These are phyloP conservation scores for Esox niger DNA, from an alignment of 2,113 vertebrate species.

Conservation along the genomic window DNA sequence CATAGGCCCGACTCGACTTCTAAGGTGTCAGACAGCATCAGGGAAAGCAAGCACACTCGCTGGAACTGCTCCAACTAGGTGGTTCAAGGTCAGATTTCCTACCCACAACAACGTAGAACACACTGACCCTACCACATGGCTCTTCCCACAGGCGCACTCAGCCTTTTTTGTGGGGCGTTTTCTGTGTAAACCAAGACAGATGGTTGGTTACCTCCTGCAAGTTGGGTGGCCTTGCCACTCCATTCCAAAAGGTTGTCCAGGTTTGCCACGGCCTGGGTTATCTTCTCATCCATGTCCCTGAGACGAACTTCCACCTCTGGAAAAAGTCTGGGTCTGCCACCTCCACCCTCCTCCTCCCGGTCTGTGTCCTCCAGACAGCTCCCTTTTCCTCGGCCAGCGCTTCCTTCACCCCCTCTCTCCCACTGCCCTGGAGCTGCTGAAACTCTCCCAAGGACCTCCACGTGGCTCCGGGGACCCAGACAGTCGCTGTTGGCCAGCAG, in stretches of 20 bases:
- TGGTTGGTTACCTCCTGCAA: conserved; percentile 54
- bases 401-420: neutral
- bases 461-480: conserved; percentile 67
- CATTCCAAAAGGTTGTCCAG: conserved; percentile 75
- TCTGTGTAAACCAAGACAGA: neutral
- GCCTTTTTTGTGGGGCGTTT: too few species aligned
- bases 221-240: conserved; percentile 64
- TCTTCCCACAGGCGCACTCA: too few species aligned
- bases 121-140: neutral
- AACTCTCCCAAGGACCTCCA: conserved; percentile 73
- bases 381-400: conserved; percentile 39
- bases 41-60: neutral
- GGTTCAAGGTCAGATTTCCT: neutral
- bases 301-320: conserved; percentile 48
- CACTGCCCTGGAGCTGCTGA: neutral
- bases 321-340: conserved; percentile 3
- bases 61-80: neutral
- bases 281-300: conserved; percentile 69
- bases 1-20: neutral
- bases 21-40: conserved; percentile 10
- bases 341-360: conserved; percentile 15
- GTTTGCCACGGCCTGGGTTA: conserved; percentile 75
- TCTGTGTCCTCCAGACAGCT: neutral
- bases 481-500: conserved; percentile 63
- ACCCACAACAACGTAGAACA: too few species aligned